These are phyloP conservation scores for Piscicola geometra DNA, from an alignment of 2,888 invertebrate genomes.

Conservation along the genomic window DNA sequence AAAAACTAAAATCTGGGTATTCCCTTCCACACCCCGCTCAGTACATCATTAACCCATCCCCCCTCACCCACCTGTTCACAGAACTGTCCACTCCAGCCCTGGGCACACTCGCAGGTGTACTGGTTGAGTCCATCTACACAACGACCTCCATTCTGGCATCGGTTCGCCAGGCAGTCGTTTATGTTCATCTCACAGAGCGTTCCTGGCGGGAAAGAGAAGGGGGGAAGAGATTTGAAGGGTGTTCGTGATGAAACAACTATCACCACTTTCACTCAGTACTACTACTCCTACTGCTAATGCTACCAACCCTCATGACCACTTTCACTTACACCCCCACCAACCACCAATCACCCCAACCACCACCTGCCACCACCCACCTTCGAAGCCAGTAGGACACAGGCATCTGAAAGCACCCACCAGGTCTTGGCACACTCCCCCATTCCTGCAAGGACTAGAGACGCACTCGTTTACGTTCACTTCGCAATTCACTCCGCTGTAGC, in stretches of 20 bases:
- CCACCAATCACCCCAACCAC: no score
- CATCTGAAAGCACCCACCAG: conserved; percentile 64
- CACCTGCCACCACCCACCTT: conserved; percentile 21
- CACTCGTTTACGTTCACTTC: conserved; percentile 36
- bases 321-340: no score
- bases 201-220: conserved; percentile 13
- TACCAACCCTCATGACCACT: no score
- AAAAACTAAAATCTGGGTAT: no score
- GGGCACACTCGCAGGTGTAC: conserved; percentile 41
- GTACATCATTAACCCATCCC: no score
- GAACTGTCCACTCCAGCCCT: conserved; percentile 41
- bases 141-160: conserved; percentile 42
- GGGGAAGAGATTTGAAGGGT: no score
- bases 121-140: conserved; percentile 42
- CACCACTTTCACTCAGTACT: no score
- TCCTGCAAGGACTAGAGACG: conserved; percentile 36
- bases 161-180: conserved; percentile 52
- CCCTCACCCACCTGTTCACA: conserved; percentile 34
- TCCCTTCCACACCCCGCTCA: no score
- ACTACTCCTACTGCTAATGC: no score
- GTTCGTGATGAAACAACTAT: no score
- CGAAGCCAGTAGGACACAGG: conserved; percentile 41
- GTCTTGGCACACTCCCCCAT: conserved; percentile 74
- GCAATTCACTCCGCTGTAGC: neutral
- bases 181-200: conserved; percentile 33